Evolutionary conservation across 2,797 vertebrate genomes (phyloP), one percentile per base, ranked within the genome.

Genomic region (Leucoraja ocellata): DNA sequence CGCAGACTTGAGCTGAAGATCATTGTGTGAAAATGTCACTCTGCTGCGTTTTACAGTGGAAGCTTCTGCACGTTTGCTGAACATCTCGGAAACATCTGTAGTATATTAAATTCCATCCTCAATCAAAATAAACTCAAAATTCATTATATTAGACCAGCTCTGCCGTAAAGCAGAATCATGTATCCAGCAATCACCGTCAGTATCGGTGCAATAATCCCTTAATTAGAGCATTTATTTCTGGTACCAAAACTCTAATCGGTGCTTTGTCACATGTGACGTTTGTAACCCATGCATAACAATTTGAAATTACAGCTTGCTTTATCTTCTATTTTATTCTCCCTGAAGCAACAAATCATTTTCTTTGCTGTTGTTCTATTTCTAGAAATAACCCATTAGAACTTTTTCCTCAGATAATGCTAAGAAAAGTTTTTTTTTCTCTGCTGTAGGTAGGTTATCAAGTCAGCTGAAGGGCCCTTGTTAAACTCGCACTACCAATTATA

Each of bases 401-500:
- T 32, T 3, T 91, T 25, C 25, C 46, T 46, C 54, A 21, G 39
- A 46, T 73, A 91, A 54, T 54, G 68, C 65, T 25, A 74, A 74
- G 68, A 25, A 68, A n/a, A 7, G 54, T 94, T 93, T 54, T 76
- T 94, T 95, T 95, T 95, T 94, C 94, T 94, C 93, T 92, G 73
- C 93, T 93, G 93, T 94, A 93, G 93, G 94, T 94, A 94, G 94
- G 93, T 93, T 91, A 63, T 86, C 63, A 90, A 95, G 96, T 96
- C 95, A 96, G 79, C 80, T 93, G 63, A 63, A 93, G 28, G n/a
- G 91, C 68, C 80, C 93, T 94, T 94, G 61, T 93, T 96, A 95
- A 96, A 96, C 96, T 97, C 96, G 94, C 94, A 95, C 94, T 94
- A 94, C 94, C 95, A 94, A 94, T 94, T 94, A 93, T 93, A 93